Base-by-base conservation (phyloP, 2,888 invertebrate genomes). In the Strigamia maritima region DNA sequence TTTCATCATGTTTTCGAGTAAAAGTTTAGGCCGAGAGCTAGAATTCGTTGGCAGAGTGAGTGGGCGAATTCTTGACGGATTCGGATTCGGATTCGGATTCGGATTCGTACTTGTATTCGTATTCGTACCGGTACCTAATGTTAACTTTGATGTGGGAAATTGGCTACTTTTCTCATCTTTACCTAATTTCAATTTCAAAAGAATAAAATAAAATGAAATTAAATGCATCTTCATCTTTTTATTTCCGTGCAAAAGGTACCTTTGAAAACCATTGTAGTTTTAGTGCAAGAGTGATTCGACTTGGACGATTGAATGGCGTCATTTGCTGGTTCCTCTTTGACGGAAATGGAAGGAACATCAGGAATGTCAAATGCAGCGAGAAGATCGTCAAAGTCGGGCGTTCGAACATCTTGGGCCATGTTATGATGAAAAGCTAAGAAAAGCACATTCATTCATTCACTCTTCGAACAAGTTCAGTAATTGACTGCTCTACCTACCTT, bases 351-450 rank as follows among this genome's bases (percentile, higher is more conserved):
- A 38, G 78, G 70, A 70, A 77, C 76, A 65, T 79, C 79, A 12
- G 79, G 77, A 38, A 79, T 79, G 38, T 79, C 79, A 77, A 75
- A 79, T n/a, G 79, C 79, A 2, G 79, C 79, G 24, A 80, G 49
- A 35, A 80, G 76, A 76, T 80, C 79, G 14, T 80, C 80, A 76
- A 80, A 80, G 31, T 79, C 80, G 19, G 80, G 80, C 14, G 79
- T 79, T 26, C 76, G 79, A 65, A 79, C 80, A 76, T 80, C 80
- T 35, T 79, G 49, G 14, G 79, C 76, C 60, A 60, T 60, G 19
- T 60, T 60, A 60, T 60, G 22, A 22, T 22, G 22, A 60, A 1
- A 49, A 49, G 0, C n/a, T 19, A 22, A 8, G 10, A 60, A 10
- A 0, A 2, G n/a, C n/a, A 12, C 49, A 14, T 19, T 35, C 35